A percentile compares a stretch with the other conserved stretches of the same genome.
These are phyloP conservation scores for Rhinogobio ventralis DNA, from an alignment of 2,797 vertebrate genomes.

Conservation along the genomic window DNA sequence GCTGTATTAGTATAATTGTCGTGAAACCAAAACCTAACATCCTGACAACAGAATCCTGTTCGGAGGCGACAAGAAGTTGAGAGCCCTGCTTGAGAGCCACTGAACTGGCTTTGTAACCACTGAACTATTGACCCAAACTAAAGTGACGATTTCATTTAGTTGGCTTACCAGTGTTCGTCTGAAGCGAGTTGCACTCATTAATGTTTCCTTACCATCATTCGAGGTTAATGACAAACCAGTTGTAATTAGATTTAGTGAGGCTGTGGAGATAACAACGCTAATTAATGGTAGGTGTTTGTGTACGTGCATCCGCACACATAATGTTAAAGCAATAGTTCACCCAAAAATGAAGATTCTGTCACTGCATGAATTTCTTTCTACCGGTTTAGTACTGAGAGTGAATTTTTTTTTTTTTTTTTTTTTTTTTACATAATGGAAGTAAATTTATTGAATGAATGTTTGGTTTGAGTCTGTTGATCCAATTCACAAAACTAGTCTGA, in stretches of 20 bases:
- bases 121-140: slow-evolving; percentile 53
- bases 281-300: slow-evolving; percentile 66
- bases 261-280: slow-evolving; percentile 62
- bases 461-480: background rate
- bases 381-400: background rate
- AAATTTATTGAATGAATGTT: background rate
- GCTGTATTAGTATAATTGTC: slow-evolving; percentile 6
- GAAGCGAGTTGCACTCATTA: slow-evolving; percentile 59
- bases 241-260: slow-evolving; percentile 65
- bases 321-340: slow-evolving; percentile 34
- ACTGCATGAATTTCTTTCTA: background rate
- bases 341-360: slow-evolving; percentile 17
- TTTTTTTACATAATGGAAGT: too few relatives aligned
- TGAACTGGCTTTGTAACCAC: slow-evolving; percentile 23
- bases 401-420: too few relatives aligned
- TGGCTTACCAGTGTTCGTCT: slow-evolving; percentile 47
- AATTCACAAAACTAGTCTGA: background rate
- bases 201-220: slow-evolving; percentile 61
- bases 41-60: slow-evolving; percentile 30
- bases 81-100: background rate
- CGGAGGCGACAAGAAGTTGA: background rate
- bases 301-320: slow-evolving; percentile 61
- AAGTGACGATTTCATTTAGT: slow-evolving; percentile 49
- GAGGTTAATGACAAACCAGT: slow-evolving; percentile 65
- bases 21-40: slow-evolving; percentile 29